Base-by-base conservation (phyloP, 2,797 vertebrate genomes). In the Tenualosa ilisha region DNA sequence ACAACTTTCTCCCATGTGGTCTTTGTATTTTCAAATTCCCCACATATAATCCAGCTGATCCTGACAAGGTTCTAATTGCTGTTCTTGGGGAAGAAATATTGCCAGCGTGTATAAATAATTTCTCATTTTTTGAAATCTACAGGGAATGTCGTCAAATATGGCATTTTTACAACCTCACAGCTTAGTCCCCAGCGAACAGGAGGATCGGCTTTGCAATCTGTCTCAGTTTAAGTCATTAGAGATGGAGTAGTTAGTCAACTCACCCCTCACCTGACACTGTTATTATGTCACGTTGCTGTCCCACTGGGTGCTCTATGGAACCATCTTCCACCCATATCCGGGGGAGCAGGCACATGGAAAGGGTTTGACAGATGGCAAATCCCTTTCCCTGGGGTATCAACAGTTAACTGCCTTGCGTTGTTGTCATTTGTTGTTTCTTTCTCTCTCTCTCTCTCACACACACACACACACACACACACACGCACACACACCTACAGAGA, bases 341-440 rank as follows among this genome's bases (percentile, higher is more conserved):
- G 86, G 86, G 89, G 84, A 88, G 82, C 82, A 91, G 86, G 82
- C 90, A 88, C 91, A 90, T 90, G 85, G 40, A 90, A 91, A 90
- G 91, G 91, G 91, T 95, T 91, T 92, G 94, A 92, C 95, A 95
- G 94, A 95, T 95, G 94, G 94, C 90, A 92, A 93, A 94, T 93
- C 91, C 90, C 89, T 93, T 91, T 94, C 94, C 92, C 93, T 88
- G 0, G 93, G 93, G 94, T 92, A 93, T 94, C 83, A 83, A 88
- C 91, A 90, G 84, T 86, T 86, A 87, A 87, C 88, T 88, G 84
- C 84, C 86, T 85, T 63, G 83, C 81, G 43, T 84, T 84, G 50
- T 37, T 37, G 26, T 79, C 37, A 79, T 79, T 79, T 79, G 72
- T 46, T 46, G 17, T 79, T 3, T 79, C 15, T 85, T 43, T 83